phyloP scores from a whole-genome alignment of 2,113 vertebrate species.

The Ailuropoda melanoleuca region DNA sequence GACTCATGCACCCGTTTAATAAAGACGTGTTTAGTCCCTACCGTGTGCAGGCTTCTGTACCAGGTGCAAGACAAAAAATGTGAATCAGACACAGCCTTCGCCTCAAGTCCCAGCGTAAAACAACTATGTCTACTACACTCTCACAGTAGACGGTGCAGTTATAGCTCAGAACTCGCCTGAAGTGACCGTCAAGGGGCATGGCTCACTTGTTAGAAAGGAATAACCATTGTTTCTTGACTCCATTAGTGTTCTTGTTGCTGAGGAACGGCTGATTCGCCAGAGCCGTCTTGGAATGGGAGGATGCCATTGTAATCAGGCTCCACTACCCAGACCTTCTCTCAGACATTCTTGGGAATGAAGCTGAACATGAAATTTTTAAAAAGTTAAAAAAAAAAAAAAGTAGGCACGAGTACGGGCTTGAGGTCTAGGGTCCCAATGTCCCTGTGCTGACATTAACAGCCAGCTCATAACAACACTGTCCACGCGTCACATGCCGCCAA shows the following conservation, averaged over 20 bases:
- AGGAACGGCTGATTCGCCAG: neutral
- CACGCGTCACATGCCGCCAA: neutral
- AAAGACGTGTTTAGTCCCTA: neutral
- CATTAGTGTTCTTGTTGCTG: neutral
- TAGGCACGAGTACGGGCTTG: neutral
- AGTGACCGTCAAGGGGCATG: neutral
- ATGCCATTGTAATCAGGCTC: neutral
- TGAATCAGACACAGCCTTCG: neutral
- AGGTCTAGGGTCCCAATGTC: neutral
- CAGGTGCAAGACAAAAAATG: neutral
- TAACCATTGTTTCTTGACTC: neutral
- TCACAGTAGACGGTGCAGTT: rapidly evolving
- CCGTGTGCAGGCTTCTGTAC: neutral
- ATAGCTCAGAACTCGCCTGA: neutral
- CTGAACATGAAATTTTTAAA: neutral
- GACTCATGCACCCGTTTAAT: neutral
- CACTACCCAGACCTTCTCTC: neutral
- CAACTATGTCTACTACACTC: rapidly evolving
- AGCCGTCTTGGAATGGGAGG: rapidly evolving
- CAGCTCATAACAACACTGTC: neutral
- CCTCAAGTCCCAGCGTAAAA: neutral
- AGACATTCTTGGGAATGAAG: neutral
- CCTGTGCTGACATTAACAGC: neutral
- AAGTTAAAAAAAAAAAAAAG: neutral
- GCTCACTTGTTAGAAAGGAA: neutral